phyloP scores from a whole-genome alignment of 2,797 vertebrate genomes.

The Acropternis orthonyx region DNA sequence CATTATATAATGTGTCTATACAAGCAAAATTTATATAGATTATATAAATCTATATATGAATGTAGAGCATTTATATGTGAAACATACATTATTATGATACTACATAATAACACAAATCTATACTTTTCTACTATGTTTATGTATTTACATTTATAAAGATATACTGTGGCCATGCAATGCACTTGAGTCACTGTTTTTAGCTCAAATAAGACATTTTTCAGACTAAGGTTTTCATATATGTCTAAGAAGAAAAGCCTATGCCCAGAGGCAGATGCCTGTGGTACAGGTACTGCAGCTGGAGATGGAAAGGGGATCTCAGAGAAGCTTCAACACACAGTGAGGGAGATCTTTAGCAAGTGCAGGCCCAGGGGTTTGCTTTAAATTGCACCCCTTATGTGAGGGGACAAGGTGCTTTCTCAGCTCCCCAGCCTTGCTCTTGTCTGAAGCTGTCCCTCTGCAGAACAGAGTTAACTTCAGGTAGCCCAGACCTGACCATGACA shows the following conservation, averaged over 20 bases:
- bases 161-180: neutral
- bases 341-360: neutral
- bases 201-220: neutral
- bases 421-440: neutral
- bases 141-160: neutral
- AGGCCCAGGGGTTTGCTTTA: neutral
- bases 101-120: neutral
- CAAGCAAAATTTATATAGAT: neutral
- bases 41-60: neutral
- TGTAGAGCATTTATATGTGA: neutral
- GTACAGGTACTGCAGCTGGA: neutral
- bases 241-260: neutral
- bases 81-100: neutral
- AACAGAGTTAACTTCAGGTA: neutral
- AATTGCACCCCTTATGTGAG: neutral
- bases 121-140: neutral
- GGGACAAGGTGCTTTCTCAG: neutral
- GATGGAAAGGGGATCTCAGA: fast-evolving
- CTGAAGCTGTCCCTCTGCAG: neutral
- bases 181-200: neutral
- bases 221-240: neutral
- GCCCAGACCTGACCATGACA: neutral
- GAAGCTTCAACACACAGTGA: neutral
- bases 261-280: neutral
- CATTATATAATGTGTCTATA: neutral